A percentile compares a stretch with the other conserved stretches of the same genome.
Conservation (phyloP, 2,888 invertebrate genomes). For the Dolomedes plantarius region DNA sequence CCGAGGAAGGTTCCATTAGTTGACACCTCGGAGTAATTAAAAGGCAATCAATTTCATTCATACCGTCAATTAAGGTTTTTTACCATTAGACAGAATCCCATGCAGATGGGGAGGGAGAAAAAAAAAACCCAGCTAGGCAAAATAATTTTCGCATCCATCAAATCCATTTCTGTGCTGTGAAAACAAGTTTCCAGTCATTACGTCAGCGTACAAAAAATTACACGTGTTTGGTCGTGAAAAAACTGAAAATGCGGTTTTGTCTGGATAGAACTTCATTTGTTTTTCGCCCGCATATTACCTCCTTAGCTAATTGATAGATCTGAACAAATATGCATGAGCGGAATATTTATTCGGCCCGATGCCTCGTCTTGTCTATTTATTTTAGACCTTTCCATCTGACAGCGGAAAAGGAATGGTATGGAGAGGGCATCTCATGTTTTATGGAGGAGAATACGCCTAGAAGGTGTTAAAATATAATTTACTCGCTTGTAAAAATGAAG, state of each 20-base stretch:
- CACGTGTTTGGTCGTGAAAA: neutral
- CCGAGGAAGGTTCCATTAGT: neutral
- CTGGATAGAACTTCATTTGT: neutral
- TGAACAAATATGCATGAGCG: neutral
- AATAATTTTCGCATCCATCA: neutral
- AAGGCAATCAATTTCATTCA: neutral
- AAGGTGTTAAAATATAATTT: neutral
- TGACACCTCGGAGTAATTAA: constrained; percentile 6
- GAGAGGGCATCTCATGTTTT: neutral
- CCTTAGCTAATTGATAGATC: neutral
- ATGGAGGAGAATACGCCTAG: neutral
- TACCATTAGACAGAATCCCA: neutral
- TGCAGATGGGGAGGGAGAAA: neutral
- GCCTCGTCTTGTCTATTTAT: neutral
- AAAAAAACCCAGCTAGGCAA: no score
- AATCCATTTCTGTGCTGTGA: neutral
- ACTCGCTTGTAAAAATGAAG: neutral
- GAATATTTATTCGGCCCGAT: neutral
- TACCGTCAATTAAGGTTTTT: neutral
- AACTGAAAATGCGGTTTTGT: neutral
- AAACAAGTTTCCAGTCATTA: neutral
- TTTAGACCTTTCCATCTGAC: neutral
- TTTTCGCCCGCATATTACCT: neutral
- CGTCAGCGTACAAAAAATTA: neutral
- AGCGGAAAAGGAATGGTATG: neutral